Evolutionary conservation across 1,140 invertebrate species (phyloP).

Genomic region (Ceratosolen solmsi): DNA sequence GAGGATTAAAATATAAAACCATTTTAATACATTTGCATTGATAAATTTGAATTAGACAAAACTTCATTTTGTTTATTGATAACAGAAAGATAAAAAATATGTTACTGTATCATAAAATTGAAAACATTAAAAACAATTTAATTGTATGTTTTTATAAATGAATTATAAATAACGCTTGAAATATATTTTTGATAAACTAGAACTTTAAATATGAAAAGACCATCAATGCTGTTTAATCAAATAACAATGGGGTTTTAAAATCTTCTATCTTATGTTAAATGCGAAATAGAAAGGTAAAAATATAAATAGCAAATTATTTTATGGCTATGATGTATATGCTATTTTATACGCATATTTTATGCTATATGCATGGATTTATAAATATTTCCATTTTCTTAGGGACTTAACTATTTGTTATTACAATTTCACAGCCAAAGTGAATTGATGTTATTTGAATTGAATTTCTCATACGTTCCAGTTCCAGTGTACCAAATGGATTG

Average conservation of each 20-base stretch:
- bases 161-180: not conserved
- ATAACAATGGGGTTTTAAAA: slow-evolving; percentile 19
- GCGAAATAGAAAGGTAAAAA: slow-evolving; percentile 30
- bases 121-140: not conserved
- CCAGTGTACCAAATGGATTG: slow-evolving; percentile 14
- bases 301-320: slow-evolving; percentile 30
- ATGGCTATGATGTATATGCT: slow-evolving; percentile 20
- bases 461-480: slow-evolving; percentile 1
- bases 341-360: slow-evolving; percentile 33
- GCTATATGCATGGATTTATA: slow-evolving; percentile 11
- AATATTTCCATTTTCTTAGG: slow-evolving; percentile 31
- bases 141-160: not conserved
- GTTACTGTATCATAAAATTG: not conserved
- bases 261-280: slow-evolving; percentile 15
- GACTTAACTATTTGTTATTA: slow-evolving; percentile 10
- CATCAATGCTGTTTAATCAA: not conserved
- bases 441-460: slow-evolving; percentile 30
- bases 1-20: too few species aligned
- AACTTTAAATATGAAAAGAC: not conserved
- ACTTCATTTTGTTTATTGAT: too few species aligned
- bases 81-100: not conserved
- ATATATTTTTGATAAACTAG: not conserved
- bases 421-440: slow-evolving; percentile 17
- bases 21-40: too few species aligned
- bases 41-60: too few species aligned